A percentile compares a stretch with the other conserved stretches of the same genome.
Evolutionary conservation across 23 tunicate genomes (phyloP).

Genomic region (Trididemnum clinides): DNA sequence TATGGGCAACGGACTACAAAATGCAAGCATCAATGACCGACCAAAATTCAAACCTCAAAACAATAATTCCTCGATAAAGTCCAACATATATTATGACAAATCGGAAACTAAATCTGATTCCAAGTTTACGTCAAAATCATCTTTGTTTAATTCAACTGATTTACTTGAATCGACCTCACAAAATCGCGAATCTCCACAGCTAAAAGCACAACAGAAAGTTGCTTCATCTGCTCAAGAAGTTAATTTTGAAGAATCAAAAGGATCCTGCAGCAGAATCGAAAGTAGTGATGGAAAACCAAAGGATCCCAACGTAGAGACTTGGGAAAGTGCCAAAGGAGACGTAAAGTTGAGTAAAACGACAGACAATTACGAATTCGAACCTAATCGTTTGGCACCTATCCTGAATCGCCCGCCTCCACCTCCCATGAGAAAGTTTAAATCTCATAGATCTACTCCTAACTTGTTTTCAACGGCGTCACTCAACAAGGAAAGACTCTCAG

Average conservation of each 20-base stretch:
- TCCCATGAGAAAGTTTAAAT: slow-evolving; percentile 6
- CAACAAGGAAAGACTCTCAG: background rate
- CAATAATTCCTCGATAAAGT: too few species aligned
- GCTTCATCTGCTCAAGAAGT: slow-evolving; percentile 72
- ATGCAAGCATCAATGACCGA: too few species aligned
- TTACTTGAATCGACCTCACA: too few species aligned
- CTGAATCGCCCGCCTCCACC: background rate
- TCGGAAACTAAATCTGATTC: too few species aligned
- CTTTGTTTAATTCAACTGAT: too few species aligned
- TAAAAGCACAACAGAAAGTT: slow-evolving; percentile 43
- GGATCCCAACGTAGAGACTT: slow-evolving; percentile 45
- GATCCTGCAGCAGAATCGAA: slow-evolving; percentile 34
- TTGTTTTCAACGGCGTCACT: background rate
- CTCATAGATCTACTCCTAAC: slow-evolving; percentile 38
- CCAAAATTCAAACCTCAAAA: too few species aligned
- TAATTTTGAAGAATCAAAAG: slow-evolving; percentile 68
- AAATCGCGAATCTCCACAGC: background rate
- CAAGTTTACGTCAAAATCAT: too few species aligned
- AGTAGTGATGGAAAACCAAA: slow-evolving; percentile 14
- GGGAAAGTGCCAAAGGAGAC: slow-evolving; percentile 76
- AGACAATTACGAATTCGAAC: slow-evolving; percentile 52
- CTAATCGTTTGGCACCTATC: background rate
- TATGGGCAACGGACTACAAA: too few species aligned
- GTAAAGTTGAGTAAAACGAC: slow-evolving; percentile 50
- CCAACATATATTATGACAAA: too few species aligned